Evolutionary conservation across 2,797 vertebrate species (phyloP).

Genomic region (Peromyscus eremicus): DNA sequence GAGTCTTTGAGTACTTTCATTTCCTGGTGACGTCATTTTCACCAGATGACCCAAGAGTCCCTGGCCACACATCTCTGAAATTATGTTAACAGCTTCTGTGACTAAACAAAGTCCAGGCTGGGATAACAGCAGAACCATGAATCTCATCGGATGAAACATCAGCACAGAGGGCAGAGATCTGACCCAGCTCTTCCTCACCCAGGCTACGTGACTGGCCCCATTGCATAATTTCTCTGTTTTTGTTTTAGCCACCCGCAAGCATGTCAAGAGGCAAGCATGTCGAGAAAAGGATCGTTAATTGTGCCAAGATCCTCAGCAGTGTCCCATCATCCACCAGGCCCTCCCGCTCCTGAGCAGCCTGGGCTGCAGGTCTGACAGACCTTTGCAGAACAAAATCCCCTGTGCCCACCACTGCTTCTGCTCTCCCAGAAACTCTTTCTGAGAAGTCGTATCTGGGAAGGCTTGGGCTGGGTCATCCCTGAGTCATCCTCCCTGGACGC

Average conservation of each 20-base stretch:
- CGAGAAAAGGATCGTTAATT: slow-evolving; percentile 51
- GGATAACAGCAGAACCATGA: slow-evolving; percentile 10
- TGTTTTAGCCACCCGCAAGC: slow-evolving; percentile 37
- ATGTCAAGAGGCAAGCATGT: slow-evolving; percentile 68
- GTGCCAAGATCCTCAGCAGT: slow-evolving; percentile 37
- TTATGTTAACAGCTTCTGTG: slow-evolving; percentile 75
- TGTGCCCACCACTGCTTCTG: neutral
- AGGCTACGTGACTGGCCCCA: slow-evolving; percentile 66
- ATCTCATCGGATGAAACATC: slow-evolving; percentile 73
- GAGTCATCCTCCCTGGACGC: slow-evolving; percentile 66
- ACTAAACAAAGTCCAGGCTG: slow-evolving; percentile 76
- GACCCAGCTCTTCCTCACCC: slow-evolving; percentile 58
- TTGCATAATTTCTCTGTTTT: slow-evolving; percentile 75
- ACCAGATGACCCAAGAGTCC: slow-evolving; percentile 71
- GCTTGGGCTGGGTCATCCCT: slow-evolving; percentile 7
- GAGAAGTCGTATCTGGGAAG: slow-evolving; percentile 60
- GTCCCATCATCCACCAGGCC: slow-evolving; percentile 34
- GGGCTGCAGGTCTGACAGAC: neutral
- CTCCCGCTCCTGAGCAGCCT: neutral
- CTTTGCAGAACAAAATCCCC: neutral
- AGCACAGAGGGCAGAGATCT: slow-evolving; percentile 67
- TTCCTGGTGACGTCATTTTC: slow-evolving; percentile 78
- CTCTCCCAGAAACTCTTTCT: slow-evolving; percentile 71
- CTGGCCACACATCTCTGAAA: slow-evolving; percentile 78
- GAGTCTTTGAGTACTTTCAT: slow-evolving; percentile 61